Conservation (phyloP, 2,888 invertebrate genomes). For the Gryllus longicercus region DNA sequence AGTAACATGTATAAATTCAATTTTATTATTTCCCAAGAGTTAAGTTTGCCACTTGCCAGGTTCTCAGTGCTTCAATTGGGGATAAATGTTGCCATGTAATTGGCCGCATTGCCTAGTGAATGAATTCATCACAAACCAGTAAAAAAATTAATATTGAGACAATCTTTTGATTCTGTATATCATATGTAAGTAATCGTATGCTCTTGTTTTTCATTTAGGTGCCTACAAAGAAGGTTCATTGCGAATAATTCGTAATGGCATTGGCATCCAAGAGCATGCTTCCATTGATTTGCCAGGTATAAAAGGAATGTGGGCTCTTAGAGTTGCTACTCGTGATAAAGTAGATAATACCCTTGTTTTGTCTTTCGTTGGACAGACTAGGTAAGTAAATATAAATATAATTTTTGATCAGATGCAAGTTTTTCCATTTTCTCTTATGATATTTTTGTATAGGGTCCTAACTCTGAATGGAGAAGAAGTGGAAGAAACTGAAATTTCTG, state of each 20-base stretch:
- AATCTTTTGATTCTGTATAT: neutral
- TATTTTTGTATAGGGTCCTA: constrained; percentile 60
- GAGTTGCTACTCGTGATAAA: constrained; percentile 55
- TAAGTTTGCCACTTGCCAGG: no score
- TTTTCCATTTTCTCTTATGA: neutral
- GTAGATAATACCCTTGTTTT: constrained; percentile 88
- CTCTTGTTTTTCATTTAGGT: constrained; percentile 49
- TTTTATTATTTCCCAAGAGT: no score
- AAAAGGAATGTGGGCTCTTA: constrained; percentile 97
- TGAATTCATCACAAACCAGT: no score
- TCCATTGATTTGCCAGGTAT: constrained; percentile 95
- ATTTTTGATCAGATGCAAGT: neutral
- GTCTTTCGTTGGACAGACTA: constrained; percentile 95
- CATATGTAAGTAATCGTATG: neutral
- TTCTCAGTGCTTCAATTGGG: no score
- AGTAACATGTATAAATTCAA: no score
- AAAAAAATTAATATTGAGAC: neutral
- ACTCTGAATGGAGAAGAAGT: constrained; percentile 93
- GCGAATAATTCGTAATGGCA: constrained; percentile 95
- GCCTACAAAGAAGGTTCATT: constrained; percentile 96
- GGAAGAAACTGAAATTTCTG: constrained; percentile 92
- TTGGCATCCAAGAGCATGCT: constrained; percentile 97
- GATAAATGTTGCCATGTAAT: neutral
- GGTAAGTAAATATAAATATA: constrained; percentile 48
- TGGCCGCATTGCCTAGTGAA: neutral